A percentile compares a stretch with the other conserved stretches of the same genome.
These are phyloP conservation scores for Pangasius macronema DNA, from an alignment of 2,797 vertebrate genomes.

Conservation along the genomic window DNA sequence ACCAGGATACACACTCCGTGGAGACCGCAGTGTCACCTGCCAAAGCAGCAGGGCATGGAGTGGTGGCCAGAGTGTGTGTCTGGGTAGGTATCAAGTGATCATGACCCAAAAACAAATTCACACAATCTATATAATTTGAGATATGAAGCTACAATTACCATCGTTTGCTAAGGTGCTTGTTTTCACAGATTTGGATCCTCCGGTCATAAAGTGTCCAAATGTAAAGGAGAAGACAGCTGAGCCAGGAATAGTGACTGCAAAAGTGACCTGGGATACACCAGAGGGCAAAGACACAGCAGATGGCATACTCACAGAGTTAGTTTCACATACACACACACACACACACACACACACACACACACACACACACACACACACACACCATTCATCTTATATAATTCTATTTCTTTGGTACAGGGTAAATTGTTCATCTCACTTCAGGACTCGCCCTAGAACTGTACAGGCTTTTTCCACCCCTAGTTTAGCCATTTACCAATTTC, in stretches of 20 bases:
- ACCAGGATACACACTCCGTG: conserved; percentile 87
- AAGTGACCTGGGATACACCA: conserved; percentile 92
- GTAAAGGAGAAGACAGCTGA: conserved; percentile 92
- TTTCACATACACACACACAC: conserved; percentile 31
- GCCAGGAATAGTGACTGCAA: conserved; percentile 89
- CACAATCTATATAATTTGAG: not conserved
- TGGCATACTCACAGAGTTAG: conserved; percentile 95
- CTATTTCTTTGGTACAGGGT: not conserved
- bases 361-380: not conserved
- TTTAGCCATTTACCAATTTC: not conserved
- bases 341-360: not conserved
- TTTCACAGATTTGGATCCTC: conserved; percentile 84
- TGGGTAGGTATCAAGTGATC: conserved; percentile 74
- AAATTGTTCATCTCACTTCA: not conserved
- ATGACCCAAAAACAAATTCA: not conserved
- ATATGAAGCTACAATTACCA: not conserved
- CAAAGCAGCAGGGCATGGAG: conserved; percentile 89
- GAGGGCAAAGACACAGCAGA: conserved; percentile 95
- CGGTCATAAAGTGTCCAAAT: conserved; percentile 91
- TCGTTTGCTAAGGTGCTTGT: not conserved
- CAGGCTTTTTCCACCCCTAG: not conserved
- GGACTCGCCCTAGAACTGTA: not conserved
- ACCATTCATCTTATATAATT: not conserved
- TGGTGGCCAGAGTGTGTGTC: conserved; percentile 78
- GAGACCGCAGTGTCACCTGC: conserved; percentile 83